These are phyloP conservation scores for Trissoscelio sp. DNA, from an alignment of 2,888 invertebrate genomes.

Conservation along the genomic window DNA sequence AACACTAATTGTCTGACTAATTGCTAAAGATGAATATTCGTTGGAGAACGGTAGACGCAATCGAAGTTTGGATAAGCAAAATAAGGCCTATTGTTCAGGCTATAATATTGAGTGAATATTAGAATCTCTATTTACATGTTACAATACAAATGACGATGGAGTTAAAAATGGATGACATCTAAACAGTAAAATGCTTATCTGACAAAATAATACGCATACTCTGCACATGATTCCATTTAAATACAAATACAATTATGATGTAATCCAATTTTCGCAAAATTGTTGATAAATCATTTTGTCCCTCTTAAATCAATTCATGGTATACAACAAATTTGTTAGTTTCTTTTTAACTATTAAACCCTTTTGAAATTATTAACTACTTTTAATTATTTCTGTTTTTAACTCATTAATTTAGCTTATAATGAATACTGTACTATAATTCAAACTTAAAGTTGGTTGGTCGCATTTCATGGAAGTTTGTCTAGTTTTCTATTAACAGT, in stretches of 20 bases:
- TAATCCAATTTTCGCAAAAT: constrained; percentile 4
- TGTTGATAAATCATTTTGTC: background rate
- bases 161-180: constrained; percentile 43
- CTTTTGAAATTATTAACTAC: background rate
- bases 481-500: background rate
- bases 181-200: constrained; percentile 35
- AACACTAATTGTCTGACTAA: background rate
- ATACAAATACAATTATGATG: constrained; percentile 18
- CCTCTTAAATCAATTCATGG: no score
- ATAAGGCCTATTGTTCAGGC: background rate
- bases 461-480: background rate
- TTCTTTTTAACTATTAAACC: no score
- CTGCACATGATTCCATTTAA: constrained; percentile 27
- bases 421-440: background rate
- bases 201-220: constrained; percentile 25
- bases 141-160: constrained; percentile 26
- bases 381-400: background rate
- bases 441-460: background rate
- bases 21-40: background rate
- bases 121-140: constrained; percentile 30
- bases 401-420: background rate
- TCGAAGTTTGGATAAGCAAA: background rate
- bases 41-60: background rate
- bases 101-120: constrained; percentile 14
- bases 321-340: no score